These are phyloP conservation scores for Zootoca vivipara DNA, from an alignment of 2,113 vertebrate species.

Conservation along the genomic window DNA sequence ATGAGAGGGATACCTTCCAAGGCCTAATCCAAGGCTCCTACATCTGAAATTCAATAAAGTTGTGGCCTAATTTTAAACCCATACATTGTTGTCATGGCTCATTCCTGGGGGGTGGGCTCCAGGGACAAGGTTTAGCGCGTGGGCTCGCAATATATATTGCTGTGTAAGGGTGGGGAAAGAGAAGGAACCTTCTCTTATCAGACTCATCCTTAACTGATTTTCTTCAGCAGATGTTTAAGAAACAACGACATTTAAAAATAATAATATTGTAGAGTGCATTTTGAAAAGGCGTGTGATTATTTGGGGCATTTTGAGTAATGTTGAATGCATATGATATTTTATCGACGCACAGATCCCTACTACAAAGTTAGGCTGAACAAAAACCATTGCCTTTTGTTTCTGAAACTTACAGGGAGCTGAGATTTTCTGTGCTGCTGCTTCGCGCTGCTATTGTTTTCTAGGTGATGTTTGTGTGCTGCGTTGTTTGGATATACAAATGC, in stretches of 20 bases:
- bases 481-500: slow-evolving; percentile 65
- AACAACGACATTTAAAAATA: not conserved
- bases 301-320: not conserved
- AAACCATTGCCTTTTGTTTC: slow-evolving; percentile 57
- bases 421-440: slow-evolving; percentile 43
- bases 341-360: slow-evolving; percentile 36
- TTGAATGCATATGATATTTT: not conserved
- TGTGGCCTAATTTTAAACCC: no score
- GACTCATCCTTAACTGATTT: not conserved
- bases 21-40: no score
- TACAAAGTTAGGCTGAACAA: slow-evolving; percentile 32
- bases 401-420: slow-evolving; percentile 44
- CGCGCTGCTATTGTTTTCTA: slow-evolving; percentile 60
- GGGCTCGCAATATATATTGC: not conserved
- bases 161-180: not conserved
- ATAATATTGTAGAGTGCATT: not conserved
- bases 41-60: no score
- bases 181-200: not conserved
- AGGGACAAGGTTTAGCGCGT: not conserved
- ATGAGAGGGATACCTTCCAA: no score
- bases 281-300: not conserved
- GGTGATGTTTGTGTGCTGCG: slow-evolving; percentile 49
- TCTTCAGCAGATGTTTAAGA: not conserved
- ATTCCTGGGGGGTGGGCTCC: no score
- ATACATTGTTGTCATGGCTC: no score